Evolutionary conservation across 2,797 vertebrate genomes (phyloP).

Genomic region (Notolepis coatsorum): DNA sequence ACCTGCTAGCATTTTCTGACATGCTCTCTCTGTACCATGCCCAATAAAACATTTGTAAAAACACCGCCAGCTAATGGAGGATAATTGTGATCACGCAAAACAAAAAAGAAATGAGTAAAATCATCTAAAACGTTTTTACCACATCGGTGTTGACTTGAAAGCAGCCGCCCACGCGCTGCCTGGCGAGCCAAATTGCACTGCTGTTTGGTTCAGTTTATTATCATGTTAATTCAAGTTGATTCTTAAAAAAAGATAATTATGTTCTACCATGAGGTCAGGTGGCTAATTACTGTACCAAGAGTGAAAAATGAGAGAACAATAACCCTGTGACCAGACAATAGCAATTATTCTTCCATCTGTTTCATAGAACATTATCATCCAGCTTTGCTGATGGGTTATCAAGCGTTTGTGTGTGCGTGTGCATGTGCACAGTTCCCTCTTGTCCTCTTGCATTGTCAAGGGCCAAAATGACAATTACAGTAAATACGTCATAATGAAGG

Average conservation of each 20-base stretch:
- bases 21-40: slow-evolving; percentile 29
- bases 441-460: not conserved
- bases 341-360: slow-evolving; percentile 63
- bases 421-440: not conserved
- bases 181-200: slow-evolving; percentile 45
- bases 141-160: slow-evolving; percentile 75
- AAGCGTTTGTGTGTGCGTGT: slow-evolving; percentile 27
- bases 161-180: slow-evolving; percentile 33
- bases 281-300: no score
- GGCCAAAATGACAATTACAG: slow-evolving; percentile 1
- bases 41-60: slow-evolving; percentile 47
- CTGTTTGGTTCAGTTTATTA: slow-evolving; percentile 56
- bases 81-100: slow-evolving; percentile 65
- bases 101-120: slow-evolving; percentile 64
- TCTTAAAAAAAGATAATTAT: no score
- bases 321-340: slow-evolving; percentile 50
- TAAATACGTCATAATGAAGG: slow-evolving; percentile 1
- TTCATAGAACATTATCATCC: slow-evolving; percentile 49
- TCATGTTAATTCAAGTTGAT: slow-evolving; percentile 48
- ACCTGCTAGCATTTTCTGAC: slow-evolving; percentile 26
- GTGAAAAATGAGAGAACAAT: slow-evolving; percentile 31
- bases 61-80: slow-evolving; percentile 46
- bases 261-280: no score
- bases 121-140: slow-evolving; percentile 54
- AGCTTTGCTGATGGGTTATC: slow-evolving; percentile 49